These are phyloP conservation scores for Temnothorax nylanderi DNA, from an alignment of 1,140 invertebrate species.

Conservation along the genomic window DNA sequence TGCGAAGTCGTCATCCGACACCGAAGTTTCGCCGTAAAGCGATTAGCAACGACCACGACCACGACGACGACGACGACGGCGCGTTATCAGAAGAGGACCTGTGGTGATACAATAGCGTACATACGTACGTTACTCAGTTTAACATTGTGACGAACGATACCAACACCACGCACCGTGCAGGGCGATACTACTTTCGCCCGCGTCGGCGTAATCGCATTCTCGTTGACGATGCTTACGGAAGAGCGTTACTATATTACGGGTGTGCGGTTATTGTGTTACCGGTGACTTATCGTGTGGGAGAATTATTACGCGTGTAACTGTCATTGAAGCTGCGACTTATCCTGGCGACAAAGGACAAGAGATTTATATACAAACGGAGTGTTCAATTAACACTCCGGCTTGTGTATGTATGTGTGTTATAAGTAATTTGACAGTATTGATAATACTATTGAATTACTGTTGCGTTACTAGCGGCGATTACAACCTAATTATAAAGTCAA, in stretches of 20 bases:
- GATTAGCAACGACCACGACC: constrained; percentile 61
- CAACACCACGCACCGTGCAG: constrained; percentile 37
- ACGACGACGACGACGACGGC: not conserved
- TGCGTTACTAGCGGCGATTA: not conserved
- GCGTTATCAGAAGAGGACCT: constrained; percentile 67
- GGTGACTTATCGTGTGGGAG: constrained; percentile 56
- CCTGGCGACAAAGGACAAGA: not conserved
- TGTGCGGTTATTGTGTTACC: constrained; percentile 36
- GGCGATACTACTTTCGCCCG: constrained; percentile 69
- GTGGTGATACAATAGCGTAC: constrained; percentile 65
- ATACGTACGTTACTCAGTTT: constrained; percentile 23
- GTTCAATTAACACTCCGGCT: not conserved
- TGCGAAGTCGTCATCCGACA: constrained; percentile 68
- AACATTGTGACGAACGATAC: constrained; percentile 56
- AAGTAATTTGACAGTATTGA: not conserved
- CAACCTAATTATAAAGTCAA: not conserved
- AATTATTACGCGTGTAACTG: constrained; percentile 48
- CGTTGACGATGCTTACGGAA: constrained; percentile 54
- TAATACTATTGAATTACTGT: not conserved
- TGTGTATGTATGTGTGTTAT: not conserved
- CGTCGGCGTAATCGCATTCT: constrained; percentile 70
- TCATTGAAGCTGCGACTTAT: not conserved
- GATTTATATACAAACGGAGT: no score
- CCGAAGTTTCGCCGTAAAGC: constrained; percentile 73
- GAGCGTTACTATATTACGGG: constrained; percentile 55